Evolutionary conservation across 2,888 invertebrate genomes (phyloP).

Genomic region (Dromius quadrimaculatus): DNA sequence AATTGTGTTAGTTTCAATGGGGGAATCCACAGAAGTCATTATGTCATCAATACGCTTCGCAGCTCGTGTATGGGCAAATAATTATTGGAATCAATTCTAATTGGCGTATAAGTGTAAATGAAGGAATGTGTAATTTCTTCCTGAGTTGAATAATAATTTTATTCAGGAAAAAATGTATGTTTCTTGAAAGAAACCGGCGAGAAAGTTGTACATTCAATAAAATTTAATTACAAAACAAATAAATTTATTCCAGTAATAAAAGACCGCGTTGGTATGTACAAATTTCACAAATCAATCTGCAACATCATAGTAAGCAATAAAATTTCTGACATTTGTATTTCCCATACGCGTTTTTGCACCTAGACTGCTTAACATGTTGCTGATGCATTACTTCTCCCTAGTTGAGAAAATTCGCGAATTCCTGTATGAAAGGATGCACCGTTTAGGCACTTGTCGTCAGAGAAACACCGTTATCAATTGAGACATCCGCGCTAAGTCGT

Average conservation of each 20-base stretch:
- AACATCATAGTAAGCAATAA: no score
- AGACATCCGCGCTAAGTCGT: conserved; percentile 12
- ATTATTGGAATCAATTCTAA: background rate
- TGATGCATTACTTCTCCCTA: no score
- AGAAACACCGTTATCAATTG: conserved; percentile 42
- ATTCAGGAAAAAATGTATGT: background rate
- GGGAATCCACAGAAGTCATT: no score
- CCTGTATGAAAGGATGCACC: conserved; percentile 1
- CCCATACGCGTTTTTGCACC: no score
- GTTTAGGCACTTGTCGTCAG: conserved; percentile 1
- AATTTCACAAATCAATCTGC: background rate
- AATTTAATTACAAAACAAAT: conserved; percentile 2
- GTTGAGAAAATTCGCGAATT: conserved; percentile 3
- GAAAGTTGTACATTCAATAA: conserved; percentile 5
- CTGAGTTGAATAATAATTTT: background rate
- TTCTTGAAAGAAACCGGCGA: background rate
- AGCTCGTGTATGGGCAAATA: no score
- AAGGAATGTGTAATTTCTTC: background rate
- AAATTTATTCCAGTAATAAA: background rate
- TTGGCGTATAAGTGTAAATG: background rate
- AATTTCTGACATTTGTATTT: no score
- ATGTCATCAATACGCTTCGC: no score
- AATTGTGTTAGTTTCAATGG: no score
- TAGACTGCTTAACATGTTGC: no score
- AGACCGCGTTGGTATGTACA: background rate